These are phyloP conservation scores for Anguilla rostrata DNA, from an alignment of 2,113 vertebrate species.

Conservation along the genomic window DNA sequence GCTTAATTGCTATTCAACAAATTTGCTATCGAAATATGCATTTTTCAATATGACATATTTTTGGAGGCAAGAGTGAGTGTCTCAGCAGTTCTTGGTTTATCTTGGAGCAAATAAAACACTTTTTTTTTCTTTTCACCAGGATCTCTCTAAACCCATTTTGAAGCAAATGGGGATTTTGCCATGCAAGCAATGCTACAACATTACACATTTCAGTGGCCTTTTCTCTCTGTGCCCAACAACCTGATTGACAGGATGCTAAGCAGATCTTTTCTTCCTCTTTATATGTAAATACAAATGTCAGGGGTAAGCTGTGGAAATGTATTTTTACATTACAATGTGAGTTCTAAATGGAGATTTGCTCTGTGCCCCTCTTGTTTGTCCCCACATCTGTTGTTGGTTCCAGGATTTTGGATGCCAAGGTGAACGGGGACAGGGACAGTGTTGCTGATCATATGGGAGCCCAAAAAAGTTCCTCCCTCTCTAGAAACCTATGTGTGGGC, in stretches of 20 bases:
- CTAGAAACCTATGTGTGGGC: not conserved
- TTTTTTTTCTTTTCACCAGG: not conserved
- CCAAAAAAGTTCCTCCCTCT: not conserved
- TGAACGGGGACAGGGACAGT: not conserved
- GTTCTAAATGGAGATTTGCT: not conserved
- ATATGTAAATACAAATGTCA: not conserved
- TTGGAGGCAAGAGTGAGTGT: not conserved
- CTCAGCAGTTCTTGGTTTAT: not conserved
- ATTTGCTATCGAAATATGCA: not conserved
- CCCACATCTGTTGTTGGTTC: not conserved
- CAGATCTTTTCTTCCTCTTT: not conserved
- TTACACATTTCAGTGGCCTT: conserved; percentile 1
- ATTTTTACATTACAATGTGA: not conserved
- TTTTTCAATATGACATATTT: not conserved
- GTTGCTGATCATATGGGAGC: not conserved
- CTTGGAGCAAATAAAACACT: not conserved
- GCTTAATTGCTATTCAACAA: not conserved
- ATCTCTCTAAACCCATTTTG: not conserved
- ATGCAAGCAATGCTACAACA: not conserved
- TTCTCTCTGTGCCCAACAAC: not conserved
- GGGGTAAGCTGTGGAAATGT: not conserved
- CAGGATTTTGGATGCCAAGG: not conserved
- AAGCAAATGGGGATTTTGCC: not conserved
- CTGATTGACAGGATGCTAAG: not conserved
- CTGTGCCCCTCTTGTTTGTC: not conserved